Evolutionary conservation across 2,797 vertebrate species (phyloP).

Genomic region (Lagodon rhomboides): DNA sequence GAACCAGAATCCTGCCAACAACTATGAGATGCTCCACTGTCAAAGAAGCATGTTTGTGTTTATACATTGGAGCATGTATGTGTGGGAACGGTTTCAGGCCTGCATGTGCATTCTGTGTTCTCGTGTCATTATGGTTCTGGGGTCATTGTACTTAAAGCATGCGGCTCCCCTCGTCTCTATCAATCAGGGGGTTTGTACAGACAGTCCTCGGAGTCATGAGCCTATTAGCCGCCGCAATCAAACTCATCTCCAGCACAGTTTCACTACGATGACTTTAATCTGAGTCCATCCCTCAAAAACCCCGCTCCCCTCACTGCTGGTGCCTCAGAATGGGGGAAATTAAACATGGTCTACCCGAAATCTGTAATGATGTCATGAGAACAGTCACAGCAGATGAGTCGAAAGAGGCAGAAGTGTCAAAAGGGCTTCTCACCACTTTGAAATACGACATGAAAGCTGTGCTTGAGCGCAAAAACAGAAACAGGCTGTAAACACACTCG

Average conservation of each 20-base stretch:
- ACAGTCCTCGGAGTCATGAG: slow-evolving; percentile 23
- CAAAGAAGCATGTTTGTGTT: slow-evolving; percentile 54
- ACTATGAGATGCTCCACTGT: slow-evolving; percentile 42
- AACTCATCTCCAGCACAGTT: slow-evolving; percentile 41
- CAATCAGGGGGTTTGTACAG: slow-evolving; percentile 47
- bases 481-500: not conserved
- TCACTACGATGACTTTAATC: slow-evolving; percentile 47
- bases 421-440: slow-evolving; percentile 13
- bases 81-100: slow-evolving; percentile 22
- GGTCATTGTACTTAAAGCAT: slow-evolving; percentile 33
- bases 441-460: slow-evolving; percentile 4
- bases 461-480: slow-evolving; percentile 6
- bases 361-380: slow-evolving; percentile 52
- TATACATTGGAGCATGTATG: slow-evolving; percentile 6
- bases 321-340: slow-evolving; percentile 26
- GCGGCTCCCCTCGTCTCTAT: slow-evolving; percentile 44
- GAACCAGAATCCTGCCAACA: slow-evolving; percentile 51
- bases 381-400: slow-evolving; percentile 29
- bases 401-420: slow-evolving; percentile 36
- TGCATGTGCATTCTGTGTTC: slow-evolving; percentile 17
- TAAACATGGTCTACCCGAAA: slow-evolving; percentile 46
- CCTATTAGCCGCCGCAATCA: slow-evolving; percentile 42
- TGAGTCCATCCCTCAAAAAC: slow-evolving; percentile 48
- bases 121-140: slow-evolving; percentile 31
- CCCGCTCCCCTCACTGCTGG: slow-evolving; percentile 3